Base-by-base conservation (phyloP, 2,113 vertebrate genomes). In the Brachyhypopomus occidentalis region DNA sequence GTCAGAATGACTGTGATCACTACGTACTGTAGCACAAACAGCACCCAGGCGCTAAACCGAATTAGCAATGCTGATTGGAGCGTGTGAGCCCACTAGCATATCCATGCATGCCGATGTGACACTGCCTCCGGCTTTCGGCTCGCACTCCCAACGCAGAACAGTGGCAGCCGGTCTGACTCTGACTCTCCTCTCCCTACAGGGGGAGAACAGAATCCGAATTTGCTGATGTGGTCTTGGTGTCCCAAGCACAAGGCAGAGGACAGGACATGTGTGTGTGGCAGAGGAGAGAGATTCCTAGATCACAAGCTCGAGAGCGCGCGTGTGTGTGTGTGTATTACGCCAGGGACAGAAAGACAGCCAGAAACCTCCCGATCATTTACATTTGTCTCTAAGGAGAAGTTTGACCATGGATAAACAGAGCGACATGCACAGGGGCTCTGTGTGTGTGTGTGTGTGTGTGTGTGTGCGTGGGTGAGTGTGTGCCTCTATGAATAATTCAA, bases 31-130 rank as follows among this genome's bases (percentile, higher is more conserved):
- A 6, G 56, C 58, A 63, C 63, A 78, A 75, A 56, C 34, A 25
- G 77, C 56, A 71, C 38, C 45, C n/a, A 64, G 55, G 78, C 20
- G 58, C 78, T 84, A 80, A 75, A 75, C 74, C 27, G 5, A 74
- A 84, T 80, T 76, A 84, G 78, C 72, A 80, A 80, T 84, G 83
- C 72, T 80, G 72, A 84, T 80, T 56, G 80, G 77, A 41, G 69
- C 58, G 69, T 58, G 70, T 56, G 71, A 76, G 56, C 64, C 72
- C 48, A 20, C 48, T 78, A 16, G 27, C 58, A 11, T 70, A 64
- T 83, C 27, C 67, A 30, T 23, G n/a, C 55, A 64, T 52, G 56
- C 67, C 66, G 27, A 6, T 41, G 63, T 60, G 63, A 79, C 77
- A 30, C 55, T 79, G 71, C 71, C 63, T 79, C 19, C n/a, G 60